Base-by-base conservation (phyloP, 2,797 vertebrate species). In the Euphonia xanthogaster region DNA sequence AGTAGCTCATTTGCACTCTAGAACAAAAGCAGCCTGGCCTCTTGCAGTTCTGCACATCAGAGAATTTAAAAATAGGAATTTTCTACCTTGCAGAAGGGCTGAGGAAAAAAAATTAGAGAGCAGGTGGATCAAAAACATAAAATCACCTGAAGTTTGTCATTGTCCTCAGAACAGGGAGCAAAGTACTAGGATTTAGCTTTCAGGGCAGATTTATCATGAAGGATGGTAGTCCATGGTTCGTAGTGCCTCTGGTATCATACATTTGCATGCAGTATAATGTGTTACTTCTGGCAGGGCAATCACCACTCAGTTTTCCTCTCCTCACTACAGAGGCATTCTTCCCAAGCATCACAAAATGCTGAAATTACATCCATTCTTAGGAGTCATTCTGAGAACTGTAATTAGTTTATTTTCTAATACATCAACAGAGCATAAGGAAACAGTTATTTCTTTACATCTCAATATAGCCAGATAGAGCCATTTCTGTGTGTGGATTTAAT, bases 41-140 rank as follows among this genome's bases (percentile, higher is more conserved):
- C 8, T 72, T 94, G 13, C 27, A 71, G 31, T 6, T 23, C 14
- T 31, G 13, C 27, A 60, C 30, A 28, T 42, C 11, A 37, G 30
- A 80, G 37, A 67, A 75, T n/a, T 27, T 57, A 71, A 82, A 82
- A 73, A 14, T 4, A 40, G 0, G 7, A 33, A 70, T 60, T 40
- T 82, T 27, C 7, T 40, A 33, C 20, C 11, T 78, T 39, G 16
- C 6, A 78, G n/a, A 78, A 65, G 7, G 12, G 3, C 8, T 54
- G 4, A 28, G 23, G 31, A 28, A 61, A 74, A 73, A 80, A 76
- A 72, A 22, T 20, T 11, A 15, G n/a, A 39, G 86, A 61, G 11
- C 2, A 22, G 0, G 0, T 31, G 22, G 7, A 47, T 21, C 21
- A 60, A 86, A 68, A 48, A 0, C 2, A 63, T 37, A 68, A 78